These are phyloP conservation scores for Calameuta pallipes DNA, from an alignment of 2,888 invertebrate genomes.

Conservation along the genomic window DNA sequence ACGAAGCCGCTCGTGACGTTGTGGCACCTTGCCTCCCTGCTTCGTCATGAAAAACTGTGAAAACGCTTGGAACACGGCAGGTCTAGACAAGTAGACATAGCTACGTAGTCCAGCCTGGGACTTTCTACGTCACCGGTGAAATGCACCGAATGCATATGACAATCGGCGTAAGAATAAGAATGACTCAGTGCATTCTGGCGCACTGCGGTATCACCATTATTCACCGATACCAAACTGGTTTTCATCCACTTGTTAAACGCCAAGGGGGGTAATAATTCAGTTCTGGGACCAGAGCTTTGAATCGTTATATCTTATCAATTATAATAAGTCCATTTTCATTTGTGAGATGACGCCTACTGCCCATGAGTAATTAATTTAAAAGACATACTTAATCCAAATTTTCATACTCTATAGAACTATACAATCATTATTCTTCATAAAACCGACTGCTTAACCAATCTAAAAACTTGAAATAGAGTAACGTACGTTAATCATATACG, in stretches of 20 bases:
- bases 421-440: background rate
- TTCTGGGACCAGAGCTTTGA: background rate
- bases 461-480: background rate
- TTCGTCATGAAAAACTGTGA: background rate
- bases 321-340: background rate
- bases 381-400: background rate
- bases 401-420: background rate
- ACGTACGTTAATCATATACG: background rate
- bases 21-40: background rate
- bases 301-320: background rate
- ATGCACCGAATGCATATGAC: background rate
- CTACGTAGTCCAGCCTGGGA: too few relatives aligned
- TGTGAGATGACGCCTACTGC: too few relatives aligned
- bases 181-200: background rate
- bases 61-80: background rate
- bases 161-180: background rate
- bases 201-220: background rate
- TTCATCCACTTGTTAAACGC: background rate
- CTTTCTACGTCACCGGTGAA: background rate
- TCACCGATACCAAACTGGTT: background rate
- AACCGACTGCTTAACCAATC: background rate
- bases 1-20: background rate
- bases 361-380: background rate
- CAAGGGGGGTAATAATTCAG: background rate
- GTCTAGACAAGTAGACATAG: background rate